Base-by-base conservation (phyloP, 2,888 invertebrate genomes). In the Lissocephala sabroskyi region DNA sequence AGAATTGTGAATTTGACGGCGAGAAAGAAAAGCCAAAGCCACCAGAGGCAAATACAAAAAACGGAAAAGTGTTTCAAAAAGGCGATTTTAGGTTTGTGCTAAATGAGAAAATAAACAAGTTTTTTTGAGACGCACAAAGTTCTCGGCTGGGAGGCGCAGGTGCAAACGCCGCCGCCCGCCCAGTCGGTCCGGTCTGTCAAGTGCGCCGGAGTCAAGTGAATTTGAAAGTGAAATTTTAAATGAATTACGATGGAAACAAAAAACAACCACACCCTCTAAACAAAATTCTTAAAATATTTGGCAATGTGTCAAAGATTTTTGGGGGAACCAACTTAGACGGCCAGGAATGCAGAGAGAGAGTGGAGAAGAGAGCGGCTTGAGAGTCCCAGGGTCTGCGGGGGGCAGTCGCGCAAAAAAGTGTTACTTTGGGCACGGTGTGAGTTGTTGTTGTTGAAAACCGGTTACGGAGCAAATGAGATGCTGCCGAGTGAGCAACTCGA, bases 31-130 rank as follows among this genome's bases (percentile, higher is more conserved):
- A 44, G 6, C 41, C 47, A 36, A 28, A 16, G 18, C 4, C 17
- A 37, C 10, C 35, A 10, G 13, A 16, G 17, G 11, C 16, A 35
- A 35, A 10, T 2, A 30, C 37, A 37, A 13, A 19, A 13, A 23
- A 7, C 16, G 26, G 16, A 30, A 26, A 18, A 45, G 37, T 23
- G 49, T 45, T 57, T 56, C 41, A 49, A 49, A 45, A 51, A 54
- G 39, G 29, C 35, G 39, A 65, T 56, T 57, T 58, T 74, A 59
- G 68, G 74, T 68, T 73, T 54, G 77, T 68, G 56, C 49, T 42
- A 45, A 56, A 36, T 41, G 7, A 23, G 7, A 23, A 23, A 23
- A 23, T 45, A 65, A 75, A 71, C 57, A 52, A 50, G 75, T 67
- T 76, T 65, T n/a, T n/a, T n/a, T n/a, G n/a, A n/a, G n/a, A n/a